phyloP scores from a whole-genome alignment of 2,888 invertebrate species.

The Hymenopus coronatus region DNA sequence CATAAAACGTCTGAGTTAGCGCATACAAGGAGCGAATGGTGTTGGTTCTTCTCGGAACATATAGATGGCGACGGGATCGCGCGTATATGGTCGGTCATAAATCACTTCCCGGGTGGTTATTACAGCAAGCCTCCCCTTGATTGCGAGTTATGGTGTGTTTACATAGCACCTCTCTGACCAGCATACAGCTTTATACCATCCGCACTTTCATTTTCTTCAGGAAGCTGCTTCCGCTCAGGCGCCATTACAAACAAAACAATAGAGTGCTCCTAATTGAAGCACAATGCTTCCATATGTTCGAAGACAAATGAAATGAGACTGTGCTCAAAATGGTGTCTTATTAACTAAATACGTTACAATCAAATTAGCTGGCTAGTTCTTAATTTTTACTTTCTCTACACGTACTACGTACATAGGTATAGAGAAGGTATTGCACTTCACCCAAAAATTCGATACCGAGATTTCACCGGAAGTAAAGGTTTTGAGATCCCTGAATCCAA shows the following conservation, averaged over 20 bases:
- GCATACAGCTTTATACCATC: neutral
- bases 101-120: neutral
- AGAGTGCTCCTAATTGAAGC: neutral
- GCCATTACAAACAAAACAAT: neutral
- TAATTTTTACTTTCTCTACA: neutral
- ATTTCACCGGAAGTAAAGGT: too few species aligned
- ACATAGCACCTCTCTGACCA: neutral
- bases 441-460: too few species aligned
- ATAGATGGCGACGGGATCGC: neutral
- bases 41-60: neutral
- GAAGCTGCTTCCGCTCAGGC: neutral
- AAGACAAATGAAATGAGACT: neutral
- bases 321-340: neutral
- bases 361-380: neutral
- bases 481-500: too few species aligned
- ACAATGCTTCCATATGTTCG: neutral
- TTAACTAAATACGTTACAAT: neutral
- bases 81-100: neutral
- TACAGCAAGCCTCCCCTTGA: neutral
- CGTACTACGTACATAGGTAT: too few species aligned
- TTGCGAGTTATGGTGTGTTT: neutral
- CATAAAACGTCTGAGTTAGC: neutral
- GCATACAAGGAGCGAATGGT: too few species aligned
- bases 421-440: too few species aligned
- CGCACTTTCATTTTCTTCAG: neutral